Base-by-base conservation (phyloP, 2,797 vertebrate species). In the Myripristis jacobus region DNA sequence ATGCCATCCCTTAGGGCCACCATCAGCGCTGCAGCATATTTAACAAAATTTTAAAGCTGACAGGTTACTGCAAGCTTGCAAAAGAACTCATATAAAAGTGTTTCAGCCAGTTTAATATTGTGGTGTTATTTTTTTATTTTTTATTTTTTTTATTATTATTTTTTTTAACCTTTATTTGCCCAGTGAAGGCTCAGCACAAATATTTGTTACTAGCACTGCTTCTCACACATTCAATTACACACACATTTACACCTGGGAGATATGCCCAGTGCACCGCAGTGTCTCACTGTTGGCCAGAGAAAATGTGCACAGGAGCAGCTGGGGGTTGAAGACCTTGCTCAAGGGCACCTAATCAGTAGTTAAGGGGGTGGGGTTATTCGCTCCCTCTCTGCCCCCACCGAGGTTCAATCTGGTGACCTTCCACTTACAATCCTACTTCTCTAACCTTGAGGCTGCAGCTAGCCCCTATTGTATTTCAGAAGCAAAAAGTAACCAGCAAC, bases 301-400 rank as follows among this genome's bases (percentile, higher is more conserved):
- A 78, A 67, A 72, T 69, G 64, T 70, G 50, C 57, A 36, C 50
- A 44, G 66, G 60, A 88, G 47, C 79, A 79, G 81, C 73, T 66
- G 70, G 79, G 79, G 82, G 78, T 78, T 83, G 75, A 73, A 60
- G 80, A 88, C 84, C 86, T 90, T 84, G 88, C 87, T 87, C 86
- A 91, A 88, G 89, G 89, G 84, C 83, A 83, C 68, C 87, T 88
- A 89, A 89, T 89, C 89, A 91, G 79, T 81, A 72, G 75, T 84
- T 87, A 70, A 64, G 80, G 82, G 83, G 73, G 85, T 68, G 61
- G 78, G 89, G 85, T 89, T 81, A 83, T 85, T 88, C 54, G 54
- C 76, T 88, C 61, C 48, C 67, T 62, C 83, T 36, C 64, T 78
- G 73, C 70, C 77, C 75, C 43, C 57, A 59, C 63, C 84, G 73